Evolutionary conservation across 2,888 invertebrate genomes (phyloP).

Genomic region (Acleris literana): DNA sequence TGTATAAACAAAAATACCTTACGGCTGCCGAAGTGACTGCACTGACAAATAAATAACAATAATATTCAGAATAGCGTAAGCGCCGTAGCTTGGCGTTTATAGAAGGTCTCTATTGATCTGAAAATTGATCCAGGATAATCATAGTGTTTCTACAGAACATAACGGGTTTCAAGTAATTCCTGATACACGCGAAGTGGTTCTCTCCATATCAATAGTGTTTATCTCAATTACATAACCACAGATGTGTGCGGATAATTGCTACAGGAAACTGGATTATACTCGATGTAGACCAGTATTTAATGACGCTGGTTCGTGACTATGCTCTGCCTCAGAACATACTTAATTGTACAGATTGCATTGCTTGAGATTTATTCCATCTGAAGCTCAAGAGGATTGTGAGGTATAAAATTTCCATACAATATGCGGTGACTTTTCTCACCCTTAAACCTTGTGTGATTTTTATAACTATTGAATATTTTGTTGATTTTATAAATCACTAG

Average conservation of each 20-base stretch:
- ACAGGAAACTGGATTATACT: slow-evolving; percentile 37
- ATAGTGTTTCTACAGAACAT: not conserved
- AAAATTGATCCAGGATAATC: not conserved
- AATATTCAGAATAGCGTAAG: no score
- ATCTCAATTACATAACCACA: slow-evolving; percentile 30
- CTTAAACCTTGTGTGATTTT: no score
- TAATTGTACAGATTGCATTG: not conserved
- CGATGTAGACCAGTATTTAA: slow-evolving; percentile 23
- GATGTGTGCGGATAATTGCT: slow-evolving; percentile 44
- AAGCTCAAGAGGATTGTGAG: not conserved
- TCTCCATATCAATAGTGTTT: slow-evolving; percentile 12
- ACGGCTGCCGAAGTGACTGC: no score
- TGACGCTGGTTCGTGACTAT: slow-evolving; percentile 34
- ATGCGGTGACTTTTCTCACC: no score
- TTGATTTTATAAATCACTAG: no score
- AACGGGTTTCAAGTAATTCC: slow-evolving; percentile 14
- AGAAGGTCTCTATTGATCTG: not conserved
- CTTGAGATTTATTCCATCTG: slow-evolving; percentile 1
- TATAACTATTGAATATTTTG: no score
- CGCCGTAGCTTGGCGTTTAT: no score
- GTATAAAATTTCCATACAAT: no score
- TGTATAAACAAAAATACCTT: no score
- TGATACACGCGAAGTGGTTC: slow-evolving; percentile 9
- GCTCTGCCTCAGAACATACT: no score
- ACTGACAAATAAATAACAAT: no score